A percentile compares a stretch with the other conserved stretches of the same genome.
phyloP scores from a whole-genome alignment of 2,113 vertebrate species.

The Lethenteron reissneri region DNA sequence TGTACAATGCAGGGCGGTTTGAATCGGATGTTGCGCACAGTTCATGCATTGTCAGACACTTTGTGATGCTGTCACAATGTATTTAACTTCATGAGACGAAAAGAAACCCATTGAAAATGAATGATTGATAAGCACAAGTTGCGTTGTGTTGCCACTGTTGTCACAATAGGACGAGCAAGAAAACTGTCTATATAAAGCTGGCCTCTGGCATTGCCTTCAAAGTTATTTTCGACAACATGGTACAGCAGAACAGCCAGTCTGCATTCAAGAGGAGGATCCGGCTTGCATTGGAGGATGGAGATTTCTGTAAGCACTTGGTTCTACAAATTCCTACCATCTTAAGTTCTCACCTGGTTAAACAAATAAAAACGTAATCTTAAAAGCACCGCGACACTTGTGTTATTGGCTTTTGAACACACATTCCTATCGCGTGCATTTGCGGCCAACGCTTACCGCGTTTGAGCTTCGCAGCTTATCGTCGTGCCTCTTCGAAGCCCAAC shows the following conservation, averaged over 20 bases:
- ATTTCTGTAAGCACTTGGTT: slow-evolving; percentile 12
- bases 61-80: not conserved
- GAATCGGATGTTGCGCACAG: not conserved
- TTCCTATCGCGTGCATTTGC: not conserved
- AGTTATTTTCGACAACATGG: slow-evolving; percentile 14
- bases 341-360: not conserved
- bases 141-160: not conserved
- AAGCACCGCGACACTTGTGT: too few relatives aligned
- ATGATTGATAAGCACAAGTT: too few relatives aligned
- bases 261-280: slow-evolving; percentile 11
- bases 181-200: slow-evolving; percentile 6
- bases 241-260: slow-evolving; percentile 10
- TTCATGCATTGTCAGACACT: not conserved
- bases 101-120: not conserved
- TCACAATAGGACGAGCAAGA: slow-evolving; percentile 11
- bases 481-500: not conserved
- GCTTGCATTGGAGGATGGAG: slow-evolving; percentile 11
- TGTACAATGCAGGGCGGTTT: too few relatives aligned
- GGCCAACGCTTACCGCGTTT: not conserved
- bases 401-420: not conserved
- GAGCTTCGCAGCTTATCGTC: not conserved
- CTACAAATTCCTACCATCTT: not conserved
- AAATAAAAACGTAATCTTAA: too few relatives aligned
- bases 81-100: not conserved
- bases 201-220: not conserved